Evolutionary conservation across 2,797 vertebrate species (phyloP).

Genomic region (Enoplosus armatus): DNA sequence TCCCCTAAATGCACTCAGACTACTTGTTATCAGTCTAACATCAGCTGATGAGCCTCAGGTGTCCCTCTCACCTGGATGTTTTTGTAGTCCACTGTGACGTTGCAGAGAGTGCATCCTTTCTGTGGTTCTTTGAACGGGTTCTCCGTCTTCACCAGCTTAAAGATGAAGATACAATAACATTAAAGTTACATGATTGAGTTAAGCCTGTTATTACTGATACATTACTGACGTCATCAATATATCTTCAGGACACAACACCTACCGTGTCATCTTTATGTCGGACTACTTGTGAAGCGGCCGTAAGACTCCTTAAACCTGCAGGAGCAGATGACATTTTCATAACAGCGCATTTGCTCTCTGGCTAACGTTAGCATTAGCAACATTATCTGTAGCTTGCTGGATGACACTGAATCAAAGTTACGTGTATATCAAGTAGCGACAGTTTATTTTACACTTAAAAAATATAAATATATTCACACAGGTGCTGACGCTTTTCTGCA

Average conservation of each 20-base stretch:
- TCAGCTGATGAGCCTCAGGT: background rate
- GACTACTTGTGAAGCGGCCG: conserved; percentile 32
- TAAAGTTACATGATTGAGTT: background rate
- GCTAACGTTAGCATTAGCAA: conserved; percentile 47
- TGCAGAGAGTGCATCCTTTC: conserved; percentile 91
- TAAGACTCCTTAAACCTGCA: conserved; percentile 65
- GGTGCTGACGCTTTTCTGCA: rapidly evolving
- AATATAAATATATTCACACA: background rate
- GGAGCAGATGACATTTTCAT: background rate
- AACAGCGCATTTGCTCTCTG: background rate
- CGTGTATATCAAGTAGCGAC: rapidly evolving
- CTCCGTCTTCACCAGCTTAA: conserved; percentile 89
- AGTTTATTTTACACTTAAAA: rapidly evolving
- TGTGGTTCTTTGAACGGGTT: conserved; percentile 91
- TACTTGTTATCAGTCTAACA: background rate
- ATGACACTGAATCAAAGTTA: background rate
- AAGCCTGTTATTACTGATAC: rapidly evolving
- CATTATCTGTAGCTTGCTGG: background rate
- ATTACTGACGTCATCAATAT: background rate
- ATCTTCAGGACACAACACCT: background rate
- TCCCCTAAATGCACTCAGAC: background rate
- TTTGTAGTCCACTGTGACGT: conserved; percentile 90
- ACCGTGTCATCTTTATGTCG: conserved; percentile 49
- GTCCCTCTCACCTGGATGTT: conserved; percentile 90
- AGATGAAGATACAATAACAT: background rate